Conservation (phyloP, 1,140 invertebrate species). For the Aphelenchoides avenae region DNA sequence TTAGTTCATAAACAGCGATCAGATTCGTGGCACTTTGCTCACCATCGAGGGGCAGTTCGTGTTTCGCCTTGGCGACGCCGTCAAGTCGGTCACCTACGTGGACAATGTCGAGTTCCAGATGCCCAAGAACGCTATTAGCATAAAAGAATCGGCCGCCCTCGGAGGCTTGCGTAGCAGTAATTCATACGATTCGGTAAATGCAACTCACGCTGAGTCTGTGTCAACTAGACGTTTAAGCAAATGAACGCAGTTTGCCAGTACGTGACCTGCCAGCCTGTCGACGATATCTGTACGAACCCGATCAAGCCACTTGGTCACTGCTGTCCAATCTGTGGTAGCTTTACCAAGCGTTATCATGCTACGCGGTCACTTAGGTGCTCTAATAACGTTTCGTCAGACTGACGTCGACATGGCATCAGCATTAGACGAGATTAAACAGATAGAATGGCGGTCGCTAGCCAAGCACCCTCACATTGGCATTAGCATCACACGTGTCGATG, state of each 20-base stretch:
- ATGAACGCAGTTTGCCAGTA: neutral
- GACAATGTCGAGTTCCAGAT: too few species aligned
- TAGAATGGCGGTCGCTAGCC: neutral
- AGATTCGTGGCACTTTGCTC: too few species aligned
- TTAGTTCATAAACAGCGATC: too few species aligned
- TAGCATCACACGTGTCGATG: neutral
- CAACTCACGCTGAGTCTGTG: neutral
- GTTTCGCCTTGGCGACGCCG: constrained; percentile 18
- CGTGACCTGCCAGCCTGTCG: too few species aligned
- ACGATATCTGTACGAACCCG: too few species aligned
- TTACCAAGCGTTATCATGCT: neutral
- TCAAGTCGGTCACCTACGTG: too few species aligned
- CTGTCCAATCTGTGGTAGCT: neutral
- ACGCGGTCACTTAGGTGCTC: neutral
- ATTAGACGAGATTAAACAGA: neutral
- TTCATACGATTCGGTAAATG: neutral
- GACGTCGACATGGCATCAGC: constrained; percentile 1
- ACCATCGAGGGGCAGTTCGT: constrained; percentile 11
- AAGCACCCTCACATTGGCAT: neutral
- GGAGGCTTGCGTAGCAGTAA: neutral
- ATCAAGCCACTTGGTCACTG: constrained; percentile 6
- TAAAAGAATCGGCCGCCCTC: neutral
- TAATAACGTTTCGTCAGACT: constrained; percentile 4
- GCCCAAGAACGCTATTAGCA: neutral
- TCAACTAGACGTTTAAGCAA: neutral